Percentiles rank a stretch among this genome's conserved stretches.
Evolutionary conservation across 2,113 vertebrate species (phyloP).

Genomic region (Myanophis thanlyinensis): DNA sequence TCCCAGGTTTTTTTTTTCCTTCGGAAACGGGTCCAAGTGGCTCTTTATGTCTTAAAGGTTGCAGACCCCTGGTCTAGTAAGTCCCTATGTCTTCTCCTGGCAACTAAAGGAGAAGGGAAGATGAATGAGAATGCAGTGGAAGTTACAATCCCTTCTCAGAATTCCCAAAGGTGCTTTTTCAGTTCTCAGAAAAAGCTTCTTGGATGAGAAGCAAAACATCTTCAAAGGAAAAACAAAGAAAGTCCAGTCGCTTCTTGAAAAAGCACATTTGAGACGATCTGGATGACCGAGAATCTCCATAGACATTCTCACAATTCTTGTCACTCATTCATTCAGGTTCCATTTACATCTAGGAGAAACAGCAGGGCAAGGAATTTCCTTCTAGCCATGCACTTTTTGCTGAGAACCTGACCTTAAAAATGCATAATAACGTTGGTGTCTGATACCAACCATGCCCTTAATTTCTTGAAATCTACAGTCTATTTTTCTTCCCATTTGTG

Average conservation of each 20-base stretch:
- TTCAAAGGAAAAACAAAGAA: neutral
- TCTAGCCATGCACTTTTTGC: neutral
- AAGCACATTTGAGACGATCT: neutral
- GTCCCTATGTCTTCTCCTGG: neutral
- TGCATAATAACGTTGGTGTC: neutral
- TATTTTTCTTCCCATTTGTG: neutral
- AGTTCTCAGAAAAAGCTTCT: neutral
- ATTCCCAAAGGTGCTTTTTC: neutral
- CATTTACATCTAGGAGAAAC: neutral
- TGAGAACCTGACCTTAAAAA: neutral
- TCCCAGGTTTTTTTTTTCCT: too few relatives aligned
- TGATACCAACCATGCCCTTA: neutral
- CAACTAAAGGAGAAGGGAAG: neutral
- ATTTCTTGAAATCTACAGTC: neutral
- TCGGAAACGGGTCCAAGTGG: too few relatives aligned
- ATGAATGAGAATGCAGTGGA: neutral
- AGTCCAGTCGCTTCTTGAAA: neutral
- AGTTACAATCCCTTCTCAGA: neutral
- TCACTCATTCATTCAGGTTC: neutral
- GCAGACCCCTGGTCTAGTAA: too few relatives aligned
- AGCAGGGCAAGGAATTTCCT: neutral
- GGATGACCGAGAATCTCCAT: neutral
- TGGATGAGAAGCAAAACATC: neutral
- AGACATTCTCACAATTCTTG: neutral
- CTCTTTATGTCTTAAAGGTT: too few relatives aligned